A percentile compares a stretch with the other conserved stretches of the same genome.
Conservation (phyloP, 2,113 vertebrate genomes). For the Rhinopomastus cyanomelas region DNA sequence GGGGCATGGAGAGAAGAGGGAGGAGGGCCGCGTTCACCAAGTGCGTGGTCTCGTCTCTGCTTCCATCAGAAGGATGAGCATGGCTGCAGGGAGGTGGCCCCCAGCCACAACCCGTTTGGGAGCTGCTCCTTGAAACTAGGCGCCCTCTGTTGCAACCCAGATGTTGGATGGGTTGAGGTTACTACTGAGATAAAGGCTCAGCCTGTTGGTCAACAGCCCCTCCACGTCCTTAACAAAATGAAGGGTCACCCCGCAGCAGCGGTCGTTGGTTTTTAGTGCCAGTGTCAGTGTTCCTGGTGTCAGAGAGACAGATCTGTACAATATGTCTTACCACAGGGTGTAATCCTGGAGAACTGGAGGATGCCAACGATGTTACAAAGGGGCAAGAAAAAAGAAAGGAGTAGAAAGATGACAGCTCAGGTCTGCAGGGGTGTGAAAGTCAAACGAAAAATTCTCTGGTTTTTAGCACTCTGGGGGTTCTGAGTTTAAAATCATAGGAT, state of each 20-base stretch:
- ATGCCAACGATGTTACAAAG: rapidly evolving
- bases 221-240: not conserved
- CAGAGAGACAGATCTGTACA: not conserved
- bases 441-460: too few relatives aligned
- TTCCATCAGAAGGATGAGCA: rapidly evolving
- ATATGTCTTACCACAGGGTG: rapidly evolving
- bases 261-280: rapidly evolving
- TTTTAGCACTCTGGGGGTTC: not conserved
- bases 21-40: not conserved
- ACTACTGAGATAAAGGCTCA: not conserved
- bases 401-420: not conserved
- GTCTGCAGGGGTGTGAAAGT: not conserved
- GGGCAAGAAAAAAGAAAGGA: not conserved
- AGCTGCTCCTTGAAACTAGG: not conserved
- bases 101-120: not conserved
- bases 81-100: not conserved
- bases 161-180: not conserved
- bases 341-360: not conserved
- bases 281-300: rapidly evolving
- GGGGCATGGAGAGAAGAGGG: not conserved
- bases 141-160: not conserved
- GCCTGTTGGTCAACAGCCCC: not conserved
- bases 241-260: not conserved
- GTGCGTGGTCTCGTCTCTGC: not conserved
- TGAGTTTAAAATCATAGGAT: not conserved